phyloP scores from a whole-genome alignment of 2,888 invertebrate species.

The Petrolisthes cinctipes region DNA sequence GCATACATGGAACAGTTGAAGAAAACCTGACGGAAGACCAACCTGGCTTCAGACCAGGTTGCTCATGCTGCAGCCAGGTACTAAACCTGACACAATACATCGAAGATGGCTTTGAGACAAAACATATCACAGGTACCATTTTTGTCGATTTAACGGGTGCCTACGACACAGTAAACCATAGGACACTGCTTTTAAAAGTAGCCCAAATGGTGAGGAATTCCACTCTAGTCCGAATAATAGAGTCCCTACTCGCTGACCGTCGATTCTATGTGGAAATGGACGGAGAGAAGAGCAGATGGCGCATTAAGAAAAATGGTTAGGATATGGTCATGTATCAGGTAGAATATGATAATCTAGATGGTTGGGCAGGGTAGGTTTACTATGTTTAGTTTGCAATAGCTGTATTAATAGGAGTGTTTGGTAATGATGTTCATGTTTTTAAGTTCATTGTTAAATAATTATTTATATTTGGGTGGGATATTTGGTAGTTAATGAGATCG shows the following conservation, averaged over 20 bases:
- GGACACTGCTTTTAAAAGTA: neutral
- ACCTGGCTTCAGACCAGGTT: conserved; percentile 9
- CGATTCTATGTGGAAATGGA: conserved; percentile 33
- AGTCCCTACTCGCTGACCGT: conserved; percentile 16
- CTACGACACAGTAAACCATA: neutral
- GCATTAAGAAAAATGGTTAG: conserved; percentile 17
- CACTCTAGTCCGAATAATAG: conserved; percentile 14
- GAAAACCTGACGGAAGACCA: conserved; percentile 19
- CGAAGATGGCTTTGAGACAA: conserved; percentile 3
- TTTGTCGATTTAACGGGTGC: conserved; percentile 9
- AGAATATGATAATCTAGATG: no score
- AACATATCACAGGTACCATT: conserved; percentile 12
- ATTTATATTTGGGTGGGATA: no score
- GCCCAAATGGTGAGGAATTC: conserved; percentile 1
- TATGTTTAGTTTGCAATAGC: no score
- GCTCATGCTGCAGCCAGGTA: no score
- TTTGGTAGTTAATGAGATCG: no score
- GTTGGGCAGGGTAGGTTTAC: no score
- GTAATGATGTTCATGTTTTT: no score
- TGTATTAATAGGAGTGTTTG: no score
- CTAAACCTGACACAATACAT: no score
- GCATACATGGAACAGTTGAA: conserved; percentile 9
- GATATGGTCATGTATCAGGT: no score
- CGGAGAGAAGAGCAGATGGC: conserved; percentile 21
- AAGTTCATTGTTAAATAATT: no score